A percentile compares a stretch with the other conserved stretches of the same genome.
Evolutionary conservation across 2,888 invertebrate species (phyloP).

Genomic region (Oscheius sp.): DNA sequence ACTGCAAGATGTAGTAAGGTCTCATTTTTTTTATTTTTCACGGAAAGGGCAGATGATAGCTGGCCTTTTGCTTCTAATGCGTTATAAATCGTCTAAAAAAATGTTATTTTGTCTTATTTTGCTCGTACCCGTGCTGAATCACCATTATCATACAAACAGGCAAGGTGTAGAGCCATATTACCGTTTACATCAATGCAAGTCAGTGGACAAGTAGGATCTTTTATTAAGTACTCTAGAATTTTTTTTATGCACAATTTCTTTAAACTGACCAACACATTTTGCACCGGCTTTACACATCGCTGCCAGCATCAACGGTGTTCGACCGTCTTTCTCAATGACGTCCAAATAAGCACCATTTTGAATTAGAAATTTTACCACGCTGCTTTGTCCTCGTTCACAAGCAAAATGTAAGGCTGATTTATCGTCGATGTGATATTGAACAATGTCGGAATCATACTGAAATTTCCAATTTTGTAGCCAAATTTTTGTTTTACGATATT

Average conservation of each 20-base stretch:
- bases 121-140: constrained; percentile 1
- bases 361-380: constrained; percentile 81
- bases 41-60: background rate
- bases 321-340: constrained; percentile 5
- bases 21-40: background rate
- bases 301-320: constrained; percentile 34
- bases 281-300: constrained; percentile 7
- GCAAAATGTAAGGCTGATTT: constrained; percentile 97
- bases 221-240: background rate
- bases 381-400: constrained; percentile 93
- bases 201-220: constrained; percentile 1
- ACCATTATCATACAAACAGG: constrained; percentile 25
- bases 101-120: background rate
- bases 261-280: background rate
- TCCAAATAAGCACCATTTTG: constrained; percentile 26
- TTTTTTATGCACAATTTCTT: background rate
- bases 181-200: constrained; percentile 20
- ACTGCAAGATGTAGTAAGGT: constrained; percentile 2
- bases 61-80: background rate
- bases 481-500: background rate
- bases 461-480: no score
- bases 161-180: constrained; percentile 32
- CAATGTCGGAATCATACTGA: background rate
- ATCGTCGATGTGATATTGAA: constrained; percentile 37
- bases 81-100: background rate